Percentiles rank a stretch among this genome's conserved stretches.
Conservation (phyloP, 2,797 vertebrate genomes). For the Chaetophractus vellerosus region DNA sequence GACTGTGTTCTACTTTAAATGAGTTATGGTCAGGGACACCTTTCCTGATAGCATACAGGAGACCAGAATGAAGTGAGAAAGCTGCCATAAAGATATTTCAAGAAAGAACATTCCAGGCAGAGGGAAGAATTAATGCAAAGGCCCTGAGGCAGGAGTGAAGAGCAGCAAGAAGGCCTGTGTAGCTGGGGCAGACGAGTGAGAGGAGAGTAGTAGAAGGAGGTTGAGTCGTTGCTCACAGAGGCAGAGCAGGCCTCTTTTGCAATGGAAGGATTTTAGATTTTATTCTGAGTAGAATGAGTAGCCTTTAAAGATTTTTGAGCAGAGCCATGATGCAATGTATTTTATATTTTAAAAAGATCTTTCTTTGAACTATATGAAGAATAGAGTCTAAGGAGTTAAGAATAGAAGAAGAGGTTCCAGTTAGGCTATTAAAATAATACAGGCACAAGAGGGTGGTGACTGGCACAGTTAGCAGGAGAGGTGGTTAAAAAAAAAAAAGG, state of each 20-base stretch:
- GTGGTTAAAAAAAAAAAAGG: neutral
- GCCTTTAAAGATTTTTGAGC: neutral
- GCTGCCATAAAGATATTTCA: neutral
- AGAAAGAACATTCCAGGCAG: neutral
- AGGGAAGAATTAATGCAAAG: neutral
- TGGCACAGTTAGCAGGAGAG: neutral
- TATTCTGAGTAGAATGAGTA: neutral
- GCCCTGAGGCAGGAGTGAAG: neutral
- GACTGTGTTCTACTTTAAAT: neutral
- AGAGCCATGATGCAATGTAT: neutral
- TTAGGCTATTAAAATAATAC: neutral
- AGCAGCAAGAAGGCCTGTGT: neutral
- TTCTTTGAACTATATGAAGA: neutral
- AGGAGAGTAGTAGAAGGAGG: too few relatives aligned
- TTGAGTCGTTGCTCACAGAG: rapidly evolving
- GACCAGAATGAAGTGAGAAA: neutral
- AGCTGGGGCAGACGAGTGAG: too few relatives aligned
- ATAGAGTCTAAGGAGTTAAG: neutral
- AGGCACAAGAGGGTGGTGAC: neutral
- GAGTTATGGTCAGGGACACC: neutral
- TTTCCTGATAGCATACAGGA: neutral
- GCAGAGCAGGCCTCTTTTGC: neutral
- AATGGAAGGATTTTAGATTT: neutral
- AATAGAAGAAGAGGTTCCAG: neutral
- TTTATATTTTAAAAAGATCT: neutral